Percentiles rank a stretch among this genome's conserved stretches.
Evolutionary conservation across 2,797 vertebrate species (phyloP).

Genomic region (Karalla daura): DNA sequence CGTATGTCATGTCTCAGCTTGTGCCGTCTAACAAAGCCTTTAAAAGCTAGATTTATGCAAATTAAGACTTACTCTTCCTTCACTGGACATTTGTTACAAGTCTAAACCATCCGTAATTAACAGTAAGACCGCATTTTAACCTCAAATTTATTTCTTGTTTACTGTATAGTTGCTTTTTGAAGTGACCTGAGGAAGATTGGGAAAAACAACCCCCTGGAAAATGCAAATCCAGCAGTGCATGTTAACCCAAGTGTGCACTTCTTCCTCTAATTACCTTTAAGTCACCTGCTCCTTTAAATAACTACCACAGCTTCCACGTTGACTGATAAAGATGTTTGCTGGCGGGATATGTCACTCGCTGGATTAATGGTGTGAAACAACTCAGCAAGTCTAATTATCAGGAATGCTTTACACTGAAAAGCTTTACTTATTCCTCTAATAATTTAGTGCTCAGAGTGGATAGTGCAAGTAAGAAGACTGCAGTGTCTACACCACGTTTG

Average conservation of each 20-base stretch:
- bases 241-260: background rate
- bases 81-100: background rate
- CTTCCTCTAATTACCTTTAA: background rate
- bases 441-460: background rate
- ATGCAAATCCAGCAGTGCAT: background rate
- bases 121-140: background rate
- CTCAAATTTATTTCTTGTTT: background rate
- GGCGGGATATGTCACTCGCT: background rate
- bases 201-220: background rate
- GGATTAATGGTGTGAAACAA: background rate
- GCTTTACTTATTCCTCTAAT: background rate
- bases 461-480: background rate
- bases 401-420: conserved; percentile 9
- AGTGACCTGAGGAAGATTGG: background rate
- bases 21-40: background rate
- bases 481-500: background rate
- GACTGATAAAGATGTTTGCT: background rate
- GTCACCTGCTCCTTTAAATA: background rate
- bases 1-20: background rate
- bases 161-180: background rate
- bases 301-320: background rate
- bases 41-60: background rate
- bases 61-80: background rate
- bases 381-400: background rate
- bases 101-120: background rate